Percentiles rank a stretch among this genome's conserved stretches.
Evolutionary conservation across 2,888 invertebrate genomes (phyloP).

Genomic region (Poecilobothrus nobilitatus): DNA sequence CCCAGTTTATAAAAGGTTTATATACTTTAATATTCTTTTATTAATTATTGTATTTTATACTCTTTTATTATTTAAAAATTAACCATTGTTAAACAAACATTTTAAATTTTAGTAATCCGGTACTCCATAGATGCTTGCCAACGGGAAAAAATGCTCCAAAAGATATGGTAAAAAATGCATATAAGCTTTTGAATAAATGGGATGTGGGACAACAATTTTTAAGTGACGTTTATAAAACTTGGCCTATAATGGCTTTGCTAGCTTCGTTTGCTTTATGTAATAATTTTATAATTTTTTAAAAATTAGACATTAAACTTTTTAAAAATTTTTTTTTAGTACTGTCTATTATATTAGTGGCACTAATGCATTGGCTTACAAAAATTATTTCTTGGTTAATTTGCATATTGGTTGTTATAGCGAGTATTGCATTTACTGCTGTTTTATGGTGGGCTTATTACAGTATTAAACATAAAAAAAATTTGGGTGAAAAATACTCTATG

Average conservation of each 20-base stretch:
- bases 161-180: slow-evolving; percentile 60
- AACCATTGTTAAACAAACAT: slow-evolving; percentile 19
- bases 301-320: slow-evolving; percentile 7
- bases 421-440: slow-evolving; percentile 66
- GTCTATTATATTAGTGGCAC: slow-evolving; percentile 70
- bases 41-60: not conserved
- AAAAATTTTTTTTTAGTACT: slow-evolving; percentile 59
- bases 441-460: slow-evolving; percentile 86
- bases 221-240: slow-evolving; percentile 78
- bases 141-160: slow-evolving; percentile 56
- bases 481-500: slow-evolving; percentile 36
- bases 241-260: slow-evolving; percentile 75
- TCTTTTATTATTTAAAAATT: slow-evolving; percentile 2
- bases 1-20: slow-evolving; percentile 66
- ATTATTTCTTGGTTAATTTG: slow-evolving; percentile 84
- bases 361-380: slow-evolving; percentile 74
- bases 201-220: slow-evolving; percentile 81
- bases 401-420: slow-evolving; percentile 65
- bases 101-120: slow-evolving; percentile 59
- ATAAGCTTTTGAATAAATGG: slow-evolving; percentile 77
- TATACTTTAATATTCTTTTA: not conserved
- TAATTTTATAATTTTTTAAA: not conserved
- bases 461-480: slow-evolving; percentile 48
- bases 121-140: slow-evolving; percentile 84
- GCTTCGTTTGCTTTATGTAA: slow-evolving; percentile 74